Conservation (phyloP, 2,113 vertebrate species). For the Uria aalge region DNA sequence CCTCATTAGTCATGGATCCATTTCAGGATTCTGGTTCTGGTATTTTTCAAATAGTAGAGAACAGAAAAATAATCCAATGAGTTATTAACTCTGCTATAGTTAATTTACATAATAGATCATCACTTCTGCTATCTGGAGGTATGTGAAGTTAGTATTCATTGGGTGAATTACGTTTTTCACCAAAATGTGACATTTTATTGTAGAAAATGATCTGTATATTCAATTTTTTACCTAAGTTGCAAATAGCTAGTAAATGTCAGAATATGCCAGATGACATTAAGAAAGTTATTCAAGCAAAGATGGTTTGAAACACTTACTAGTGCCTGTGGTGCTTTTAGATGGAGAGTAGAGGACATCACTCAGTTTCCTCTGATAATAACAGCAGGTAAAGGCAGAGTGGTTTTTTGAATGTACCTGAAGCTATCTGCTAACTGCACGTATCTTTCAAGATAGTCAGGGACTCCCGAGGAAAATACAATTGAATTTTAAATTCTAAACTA, state of each 20-base stretch:
- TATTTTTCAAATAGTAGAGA: background rate
- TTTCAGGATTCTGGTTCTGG: background rate
- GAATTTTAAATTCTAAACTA: background rate
- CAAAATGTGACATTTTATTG: background rate
- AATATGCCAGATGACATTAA: constrained; percentile 16
- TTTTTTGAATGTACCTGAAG: background rate
- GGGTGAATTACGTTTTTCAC: background rate
- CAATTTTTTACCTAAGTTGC: background rate
- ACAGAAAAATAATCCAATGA: background rate
- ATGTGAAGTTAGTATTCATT: background rate
- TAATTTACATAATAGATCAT: background rate
- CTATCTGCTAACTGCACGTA: background rate
- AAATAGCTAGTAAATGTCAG: constrained; percentile 24
- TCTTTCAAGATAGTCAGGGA: constrained; percentile 7
- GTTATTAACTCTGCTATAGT: background rate
- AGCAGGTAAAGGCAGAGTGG: constrained; percentile 13
- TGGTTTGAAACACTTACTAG: background rate
- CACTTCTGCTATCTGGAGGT: background rate
- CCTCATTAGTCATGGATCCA: background rate
- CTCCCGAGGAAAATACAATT: background rate
- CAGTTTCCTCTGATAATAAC: background rate
- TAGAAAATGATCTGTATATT: background rate
- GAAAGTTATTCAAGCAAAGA: constrained; percentile 11
- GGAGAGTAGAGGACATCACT: background rate
- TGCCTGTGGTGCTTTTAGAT: constrained; percentile 26